A percentile compares a stretch with the other conserved stretches of the same genome.
These are phyloP conservation scores for Hippocampus comes DNA, from an alignment of 2,113 vertebrate species.

Conservation along the genomic window DNA sequence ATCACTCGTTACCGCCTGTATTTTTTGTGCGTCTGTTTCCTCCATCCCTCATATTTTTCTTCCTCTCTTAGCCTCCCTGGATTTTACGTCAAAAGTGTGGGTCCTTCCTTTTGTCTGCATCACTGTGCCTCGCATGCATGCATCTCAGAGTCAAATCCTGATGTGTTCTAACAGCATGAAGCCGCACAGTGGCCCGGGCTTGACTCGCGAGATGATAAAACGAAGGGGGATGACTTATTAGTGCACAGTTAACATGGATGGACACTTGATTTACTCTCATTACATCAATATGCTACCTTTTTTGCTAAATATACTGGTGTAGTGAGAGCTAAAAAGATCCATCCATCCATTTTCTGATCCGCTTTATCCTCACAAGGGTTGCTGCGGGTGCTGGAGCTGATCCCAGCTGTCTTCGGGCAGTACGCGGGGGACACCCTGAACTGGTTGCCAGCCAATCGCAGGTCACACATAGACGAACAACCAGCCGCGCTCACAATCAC, in stretches of 20 bases:
- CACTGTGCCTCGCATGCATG: slow-evolving; percentile 28
- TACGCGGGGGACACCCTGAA: no score
- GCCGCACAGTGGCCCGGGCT: not conserved
- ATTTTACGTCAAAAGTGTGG: slow-evolving; percentile 29
- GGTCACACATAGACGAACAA: no score
- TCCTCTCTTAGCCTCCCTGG: not conserved
- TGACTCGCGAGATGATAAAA: not conserved
- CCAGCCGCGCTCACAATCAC: no score
- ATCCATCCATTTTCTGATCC: no score
- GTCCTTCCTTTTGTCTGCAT: slow-evolving; percentile 31
- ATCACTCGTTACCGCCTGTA: not conserved
- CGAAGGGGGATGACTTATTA: slow-evolving; percentile 5
- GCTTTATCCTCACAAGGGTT: no score
- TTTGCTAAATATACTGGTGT: no score
- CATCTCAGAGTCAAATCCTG: slow-evolving; percentile 4
- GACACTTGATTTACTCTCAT: slow-evolving; percentile 6
- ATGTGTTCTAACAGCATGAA: slow-evolving; percentile 18
- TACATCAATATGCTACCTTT: not conserved
- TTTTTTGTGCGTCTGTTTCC: not conserved
- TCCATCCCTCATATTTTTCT: not conserved
- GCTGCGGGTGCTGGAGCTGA: no score
- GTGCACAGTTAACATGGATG: not conserved
- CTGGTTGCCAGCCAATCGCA: no score
- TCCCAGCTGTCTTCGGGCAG: no score
- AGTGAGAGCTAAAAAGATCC: no score